phyloP scores from a whole-genome alignment of 2,888 invertebrate species.

The Heliconius erato region DNA sequence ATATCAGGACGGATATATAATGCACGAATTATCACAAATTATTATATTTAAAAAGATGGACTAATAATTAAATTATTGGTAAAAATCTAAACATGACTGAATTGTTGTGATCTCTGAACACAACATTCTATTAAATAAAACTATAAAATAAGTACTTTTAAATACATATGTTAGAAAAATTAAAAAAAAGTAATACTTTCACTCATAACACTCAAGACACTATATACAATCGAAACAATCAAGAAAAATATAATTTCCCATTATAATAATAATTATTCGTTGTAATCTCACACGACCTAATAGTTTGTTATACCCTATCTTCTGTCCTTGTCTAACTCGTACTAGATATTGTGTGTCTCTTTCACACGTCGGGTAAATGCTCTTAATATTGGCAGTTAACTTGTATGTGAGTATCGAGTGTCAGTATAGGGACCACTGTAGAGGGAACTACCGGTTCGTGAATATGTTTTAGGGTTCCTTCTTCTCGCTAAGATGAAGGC shows the following conservation, averaged over 20 bases:
- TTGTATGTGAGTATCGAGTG: slow-evolving; percentile 96
- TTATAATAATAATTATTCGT: slow-evolving; percentile 28
- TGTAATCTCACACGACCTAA: slow-evolving; percentile 26
- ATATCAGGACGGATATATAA: slow-evolving; percentile 65
- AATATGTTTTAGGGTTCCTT: slow-evolving; percentile 90
- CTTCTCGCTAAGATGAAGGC: slow-evolving; percentile 93
- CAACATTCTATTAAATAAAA: slow-evolving; percentile 59
- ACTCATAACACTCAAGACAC: slow-evolving; percentile 28
- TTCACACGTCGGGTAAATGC: slow-evolving; percentile 34
- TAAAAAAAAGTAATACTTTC: slow-evolving; percentile 10
- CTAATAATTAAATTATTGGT: slow-evolving; percentile 66
- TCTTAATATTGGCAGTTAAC: slow-evolving; percentile 78
- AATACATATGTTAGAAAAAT: slow-evolving; percentile 7
- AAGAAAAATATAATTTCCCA: background rate
- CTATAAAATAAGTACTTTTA: background rate
- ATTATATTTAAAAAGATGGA: slow-evolving; percentile 44
- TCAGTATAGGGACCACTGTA: slow-evolving; percentile 98
- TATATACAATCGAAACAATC: slow-evolving; percentile 15
- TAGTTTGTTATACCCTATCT: slow-evolving; percentile 23
- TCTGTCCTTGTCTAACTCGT: slow-evolving; percentile 17
- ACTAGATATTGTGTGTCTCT: slow-evolving; percentile 24
- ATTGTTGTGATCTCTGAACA: slow-evolving; percentile 66
- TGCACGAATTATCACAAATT: slow-evolving; percentile 74
- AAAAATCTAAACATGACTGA: slow-evolving; percentile 73
- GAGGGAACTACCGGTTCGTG: slow-evolving; percentile 94